Evolutionary conservation across 2,797 vertebrate genomes (phyloP).

Genomic region (Notolepis coatsorum): DNA sequence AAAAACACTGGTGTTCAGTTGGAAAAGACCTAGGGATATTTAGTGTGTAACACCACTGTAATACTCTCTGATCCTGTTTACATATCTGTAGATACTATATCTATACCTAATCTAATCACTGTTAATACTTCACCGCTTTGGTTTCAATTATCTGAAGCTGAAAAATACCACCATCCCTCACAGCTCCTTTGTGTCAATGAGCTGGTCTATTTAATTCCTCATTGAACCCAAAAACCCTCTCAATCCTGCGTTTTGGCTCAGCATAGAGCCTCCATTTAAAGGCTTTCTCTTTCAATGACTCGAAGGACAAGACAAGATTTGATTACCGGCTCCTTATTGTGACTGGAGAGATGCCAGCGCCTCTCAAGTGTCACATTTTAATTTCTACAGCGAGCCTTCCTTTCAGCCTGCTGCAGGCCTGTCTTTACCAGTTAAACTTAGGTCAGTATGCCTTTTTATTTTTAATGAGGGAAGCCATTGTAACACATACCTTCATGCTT

Average conservation of each 20-base stretch:
- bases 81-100: too few relatives aligned
- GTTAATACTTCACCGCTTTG: slow-evolving; percentile 4
- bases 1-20: too few relatives aligned
- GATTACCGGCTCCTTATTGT: slow-evolving; percentile 48
- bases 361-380: slow-evolving; percentile 58
- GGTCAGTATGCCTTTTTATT: slow-evolving; percentile 36
- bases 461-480: slow-evolving; percentile 46
- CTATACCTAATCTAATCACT: too few relatives aligned
- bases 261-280: slow-evolving; percentile 46
- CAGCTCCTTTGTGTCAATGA: background rate
- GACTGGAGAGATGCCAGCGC: slow-evolving; percentile 64
- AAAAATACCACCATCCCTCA: slow-evolving; percentile 7
- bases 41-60: too few relatives aligned
- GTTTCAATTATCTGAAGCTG: slow-evolving; percentile 1
- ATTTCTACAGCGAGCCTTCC: slow-evolving; percentile 50
- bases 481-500: slow-evolving; percentile 55
- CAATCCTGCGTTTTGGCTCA: slow-evolving; percentile 28
- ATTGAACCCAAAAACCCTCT: slow-evolving; percentile 14
- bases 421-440: slow-evolving; percentile 34
- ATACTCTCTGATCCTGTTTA: too few relatives aligned
- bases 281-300: slow-evolving; percentile 42
- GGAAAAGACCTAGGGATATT: too few relatives aligned
- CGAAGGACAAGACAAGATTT: slow-evolving; percentile 50
- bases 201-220: slow-evolving; percentile 13
- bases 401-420: slow-evolving; percentile 14